These are phyloP conservation scores for Sepioteuthis lessoniana DNA, from an alignment of 2,888 invertebrate species.

Conservation along the genomic window DNA sequence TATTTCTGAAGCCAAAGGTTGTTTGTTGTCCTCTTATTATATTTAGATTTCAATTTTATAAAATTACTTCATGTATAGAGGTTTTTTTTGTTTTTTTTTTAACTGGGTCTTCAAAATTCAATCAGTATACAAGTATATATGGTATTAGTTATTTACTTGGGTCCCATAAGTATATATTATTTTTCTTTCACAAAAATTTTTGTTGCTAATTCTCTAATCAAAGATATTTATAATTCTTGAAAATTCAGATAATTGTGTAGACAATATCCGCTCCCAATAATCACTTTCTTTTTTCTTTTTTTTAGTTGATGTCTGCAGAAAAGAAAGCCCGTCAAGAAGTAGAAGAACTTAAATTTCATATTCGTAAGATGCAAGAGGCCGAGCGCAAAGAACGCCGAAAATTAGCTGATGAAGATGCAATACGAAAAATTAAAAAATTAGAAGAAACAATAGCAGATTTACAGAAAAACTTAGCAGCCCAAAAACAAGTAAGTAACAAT, in stretches of 20 bases:
- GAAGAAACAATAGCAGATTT: slow-evolving; percentile 94
- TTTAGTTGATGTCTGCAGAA: slow-evolving; percentile 87
- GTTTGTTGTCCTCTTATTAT: too few species aligned
- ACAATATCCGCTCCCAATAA: background rate
- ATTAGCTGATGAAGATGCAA: slow-evolving; percentile 93
- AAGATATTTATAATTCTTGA: background rate
- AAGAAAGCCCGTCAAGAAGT: slow-evolving; percentile 91
- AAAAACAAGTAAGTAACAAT: slow-evolving; percentile 80
- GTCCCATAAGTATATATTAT: background rate
- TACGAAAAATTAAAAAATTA: slow-evolving; percentile 92
- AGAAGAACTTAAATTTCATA: slow-evolving; percentile 83
- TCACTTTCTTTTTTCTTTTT: background rate
- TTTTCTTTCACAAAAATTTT: background rate
- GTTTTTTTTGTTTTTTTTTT: too few species aligned
- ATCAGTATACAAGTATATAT: background rate
- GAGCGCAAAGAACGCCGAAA: slow-evolving; percentile 91
- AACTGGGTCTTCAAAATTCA: too few species aligned
- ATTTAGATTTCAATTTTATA: too few species aligned
- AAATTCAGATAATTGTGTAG: background rate
- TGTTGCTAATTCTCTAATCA: background rate
- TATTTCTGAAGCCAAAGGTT: too few species aligned
- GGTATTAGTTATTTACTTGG: background rate
- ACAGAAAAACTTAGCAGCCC: slow-evolving; percentile 85
- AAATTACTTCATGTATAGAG: too few species aligned
- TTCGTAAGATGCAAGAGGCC: slow-evolving; percentile 82